A percentile compares a stretch with the other conserved stretches of the same genome.
phyloP scores from a whole-genome alignment of 2,888 invertebrate species.

The Daptonema setosum region DNA sequence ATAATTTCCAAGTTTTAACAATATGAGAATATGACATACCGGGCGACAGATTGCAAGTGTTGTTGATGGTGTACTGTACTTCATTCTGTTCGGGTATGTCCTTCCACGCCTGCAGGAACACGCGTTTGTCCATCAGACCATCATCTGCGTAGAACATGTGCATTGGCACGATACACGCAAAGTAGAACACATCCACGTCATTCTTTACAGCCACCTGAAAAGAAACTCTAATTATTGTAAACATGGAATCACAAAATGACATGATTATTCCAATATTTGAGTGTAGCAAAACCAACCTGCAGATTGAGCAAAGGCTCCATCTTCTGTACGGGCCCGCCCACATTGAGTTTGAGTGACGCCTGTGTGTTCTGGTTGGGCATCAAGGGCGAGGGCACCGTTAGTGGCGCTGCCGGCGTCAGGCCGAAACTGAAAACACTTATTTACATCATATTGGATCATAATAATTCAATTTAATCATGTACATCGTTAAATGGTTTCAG shows the following conservation, averaged over 20 bases:
- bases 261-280: too few relatives aligned
- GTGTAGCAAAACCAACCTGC: slow-evolving; percentile 48
- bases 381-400: slow-evolving; percentile 55
- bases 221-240: too few relatives aligned
- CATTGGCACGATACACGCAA: slow-evolving; percentile 73
- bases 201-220: slow-evolving; percentile 81
- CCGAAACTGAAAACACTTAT: slow-evolving; percentile 52
- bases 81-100: slow-evolving; percentile 96
- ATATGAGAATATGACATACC: too few relatives aligned
- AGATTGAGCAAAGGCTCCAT: slow-evolving; percentile 93
- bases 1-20: too few relatives aligned
- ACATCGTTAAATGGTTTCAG: too few relatives aligned
- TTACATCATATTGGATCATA: too few relatives aligned
- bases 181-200: slow-evolving; percentile 93
- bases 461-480: too few relatives aligned
- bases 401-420: slow-evolving; percentile 56
- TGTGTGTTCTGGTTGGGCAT: slow-evolving; percentile 53
- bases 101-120: slow-evolving; percentile 93
- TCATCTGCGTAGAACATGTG: slow-evolving; percentile 82
- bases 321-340: slow-evolving; percentile 70
- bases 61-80: slow-evolving; percentile 67
- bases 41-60: slow-evolving; percentile 32
- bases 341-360: slow-evolving; percentile 52
- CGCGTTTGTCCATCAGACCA: slow-evolving; percentile 85
- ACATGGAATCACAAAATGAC: too few relatives aligned